Evolutionary conservation across 2,888 invertebrate species (phyloP).

Genomic region (Halocaridina rubra): DNA sequence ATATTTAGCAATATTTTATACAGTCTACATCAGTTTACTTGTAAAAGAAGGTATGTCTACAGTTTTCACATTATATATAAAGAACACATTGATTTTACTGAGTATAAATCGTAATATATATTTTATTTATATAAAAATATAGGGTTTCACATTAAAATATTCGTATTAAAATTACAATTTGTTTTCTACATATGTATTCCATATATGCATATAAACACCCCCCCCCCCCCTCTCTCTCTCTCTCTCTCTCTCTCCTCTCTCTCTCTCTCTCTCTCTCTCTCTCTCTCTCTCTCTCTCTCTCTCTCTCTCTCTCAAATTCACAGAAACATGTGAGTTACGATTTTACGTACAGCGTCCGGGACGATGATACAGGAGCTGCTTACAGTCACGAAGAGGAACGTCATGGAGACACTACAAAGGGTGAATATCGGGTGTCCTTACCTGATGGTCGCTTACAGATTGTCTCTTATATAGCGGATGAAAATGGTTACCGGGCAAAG

Average conservation of each 20-base stretch:
- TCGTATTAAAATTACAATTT: neutral
- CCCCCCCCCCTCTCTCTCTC: neutral
- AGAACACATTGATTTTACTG: neutral
- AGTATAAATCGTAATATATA: neutral
- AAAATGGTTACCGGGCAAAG: conserved; percentile 44
- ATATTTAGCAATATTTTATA: no score
- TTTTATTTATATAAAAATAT: neutral
- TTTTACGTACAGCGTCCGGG: conserved; percentile 46
- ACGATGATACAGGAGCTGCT: conserved; percentile 43
- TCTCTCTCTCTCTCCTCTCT: neutral
- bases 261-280: neutral
- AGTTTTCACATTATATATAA: no score
- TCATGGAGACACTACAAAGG: neutral
- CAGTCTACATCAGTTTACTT: no score
- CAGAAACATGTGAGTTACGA: conserved; percentile 53
- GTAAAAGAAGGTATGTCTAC: no score
- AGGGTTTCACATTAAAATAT: neutral
- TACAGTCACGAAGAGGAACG: conserved; percentile 49
- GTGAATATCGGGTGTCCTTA: conserved; percentile 36
- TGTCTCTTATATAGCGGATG: conserved; percentile 37
- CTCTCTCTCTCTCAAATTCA: no score
- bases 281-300: neutral
- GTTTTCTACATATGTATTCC: neutral
- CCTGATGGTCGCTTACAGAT: conserved; percentile 42
- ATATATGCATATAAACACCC: neutral